Base-by-base conservation (phyloP, 2,113 vertebrate species). In the Ochotona princeps region DNA sequence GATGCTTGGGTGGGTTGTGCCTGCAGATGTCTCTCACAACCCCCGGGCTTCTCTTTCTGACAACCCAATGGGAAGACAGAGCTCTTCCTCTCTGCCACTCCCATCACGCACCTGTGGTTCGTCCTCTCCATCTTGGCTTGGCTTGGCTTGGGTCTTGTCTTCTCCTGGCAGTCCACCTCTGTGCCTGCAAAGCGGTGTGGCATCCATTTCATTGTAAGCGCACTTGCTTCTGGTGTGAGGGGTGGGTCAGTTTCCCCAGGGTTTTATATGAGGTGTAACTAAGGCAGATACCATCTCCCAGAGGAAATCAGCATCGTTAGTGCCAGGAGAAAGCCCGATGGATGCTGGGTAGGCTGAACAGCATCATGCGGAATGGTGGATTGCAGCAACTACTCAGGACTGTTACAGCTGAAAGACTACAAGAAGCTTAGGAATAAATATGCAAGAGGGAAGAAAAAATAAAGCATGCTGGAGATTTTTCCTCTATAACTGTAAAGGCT, bases 21-120 rank as follows among this genome's bases (percentile, higher is more conserved):
- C 32, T 23, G 7, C 0, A 49, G 38, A 4, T 15, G 25, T 5
- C 5, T 12, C 1, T 61, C 8, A 11, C 18, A 30, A 2, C 5
- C 20, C 65, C 78, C 20, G 61, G n/a, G 21, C 9, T 87, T 81
- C 25, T 9, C 13, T 28, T 89, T 20, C 83, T 83, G 23, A 13
- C 30, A 92, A 79, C n/a, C 47, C 49, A 65, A 1, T 0, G 15
- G 30, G 23, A 86, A 30, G 47, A 79, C 75, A 69, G 21, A 65
- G 30, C 23, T 67, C 51, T 28, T 47, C 63, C n/a, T 69, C 51
- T 70, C 32, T 78, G 67, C 10, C n/a, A 14, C 18, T 26, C 51
- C 65, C 60, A 66, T 47, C 47, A 14, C 60, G 72, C 30, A 80
- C 47, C 30, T 76, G 70, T 61, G 54, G 26, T 70, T 75, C 35